Evolutionary conservation across 2,888 invertebrate species (phyloP), one percentile per base, ranked within the genome.

Genomic region (Drosophila stalkeri): DNA sequence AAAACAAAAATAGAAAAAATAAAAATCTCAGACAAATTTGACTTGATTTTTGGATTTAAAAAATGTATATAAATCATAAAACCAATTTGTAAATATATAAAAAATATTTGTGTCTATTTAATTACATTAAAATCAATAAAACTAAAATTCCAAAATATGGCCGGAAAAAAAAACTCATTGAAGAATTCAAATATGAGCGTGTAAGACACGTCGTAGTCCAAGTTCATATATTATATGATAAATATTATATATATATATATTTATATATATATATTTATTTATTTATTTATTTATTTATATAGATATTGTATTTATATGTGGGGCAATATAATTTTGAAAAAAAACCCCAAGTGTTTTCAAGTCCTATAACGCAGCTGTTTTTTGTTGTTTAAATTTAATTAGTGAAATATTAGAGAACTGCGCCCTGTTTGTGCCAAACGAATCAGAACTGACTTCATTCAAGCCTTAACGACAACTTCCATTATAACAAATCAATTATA

Each of bases 401-500:
- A 51, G 49, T 51, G 11, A 51, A 51, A 51, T 18, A 39, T 31
- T n/a, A 18, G 27, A 23, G 23, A 16, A 11, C 16, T 37, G 12
- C 31, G 41, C 18, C 39, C n/a, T 18, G 49, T 39, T 64, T 33
- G 46, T 14, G 20, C 3, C 8, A 27, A 37, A n/a, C 47, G 18
- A 31, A 39, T 37, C 14, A 55, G 37, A 37, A 23, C 27, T 31
- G 23, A 18, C 23, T 16, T 11, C 39, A 44, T 33, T 67, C 20
- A 67, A 12, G 33, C 23, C 49, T 47, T 18, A 60, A 44, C 60
- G 9, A 20, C 14, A 64, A 20, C 37, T 57, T 20, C 37, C 41
- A 56, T 46, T 23, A 51, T 20, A 27, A 39, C 27, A 46, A 60
- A 59, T 68, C 65, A 47, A 31, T 64, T 64, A 31, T 46, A 39